phyloP scores from a whole-genome alignment of 2,888 invertebrate species.

The Odontomyia ornata region DNA sequence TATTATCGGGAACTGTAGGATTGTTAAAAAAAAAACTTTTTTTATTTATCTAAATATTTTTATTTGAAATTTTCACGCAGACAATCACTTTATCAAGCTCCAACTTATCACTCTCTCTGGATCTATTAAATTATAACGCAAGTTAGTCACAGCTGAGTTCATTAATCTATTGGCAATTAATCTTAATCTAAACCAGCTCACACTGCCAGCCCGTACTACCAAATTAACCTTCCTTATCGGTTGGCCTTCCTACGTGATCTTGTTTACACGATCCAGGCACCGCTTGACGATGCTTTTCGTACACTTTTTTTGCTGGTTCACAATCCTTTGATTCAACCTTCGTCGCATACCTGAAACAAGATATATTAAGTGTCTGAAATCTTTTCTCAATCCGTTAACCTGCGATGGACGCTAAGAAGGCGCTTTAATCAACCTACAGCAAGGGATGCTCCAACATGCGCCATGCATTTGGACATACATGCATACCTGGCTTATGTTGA shows the following conservation, averaged over 20 bases:
- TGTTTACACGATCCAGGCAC: slow-evolving; percentile 24
- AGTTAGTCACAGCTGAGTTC: no score
- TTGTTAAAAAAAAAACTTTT: no score
- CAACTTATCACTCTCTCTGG: no score
- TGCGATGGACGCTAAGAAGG: background rate
- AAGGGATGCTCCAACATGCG: background rate
- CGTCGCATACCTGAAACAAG: background rate
- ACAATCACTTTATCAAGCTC: no score
- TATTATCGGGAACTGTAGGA: no score
- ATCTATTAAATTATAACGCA: no score
- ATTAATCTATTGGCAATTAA: no score
- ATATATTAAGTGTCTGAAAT: background rate
- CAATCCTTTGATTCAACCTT: slow-evolving; percentile 19
- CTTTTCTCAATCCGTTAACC: background rate
- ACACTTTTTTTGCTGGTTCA: background rate
- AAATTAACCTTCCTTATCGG: background rate
- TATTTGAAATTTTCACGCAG: no score
- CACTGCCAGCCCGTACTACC: background rate
- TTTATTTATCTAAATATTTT: no score
- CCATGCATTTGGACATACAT: background rate
- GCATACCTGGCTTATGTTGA: slow-evolving; percentile 5
- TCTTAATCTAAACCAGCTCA: no score
- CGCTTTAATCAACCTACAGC: background rate
- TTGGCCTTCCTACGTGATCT: slow-evolving; percentile 23
- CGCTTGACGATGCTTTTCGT: background rate